phyloP scores from a whole-genome alignment of 2,113 vertebrate species.

The Mesoclemmys tuberculata region DNA sequence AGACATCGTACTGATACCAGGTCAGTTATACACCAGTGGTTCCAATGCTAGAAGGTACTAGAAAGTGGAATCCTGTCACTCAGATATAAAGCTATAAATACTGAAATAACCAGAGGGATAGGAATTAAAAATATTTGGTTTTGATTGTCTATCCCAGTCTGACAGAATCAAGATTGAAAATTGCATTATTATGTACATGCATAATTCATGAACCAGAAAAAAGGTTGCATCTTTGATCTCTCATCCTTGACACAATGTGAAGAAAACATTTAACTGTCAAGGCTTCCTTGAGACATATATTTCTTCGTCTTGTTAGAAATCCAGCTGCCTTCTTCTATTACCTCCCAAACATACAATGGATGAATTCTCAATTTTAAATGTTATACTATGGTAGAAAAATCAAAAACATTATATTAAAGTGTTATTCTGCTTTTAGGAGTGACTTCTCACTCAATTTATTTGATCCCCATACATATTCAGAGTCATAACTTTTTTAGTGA shows the following conservation, averaged over 20 bases:
- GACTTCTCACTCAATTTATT: slow-evolving; percentile 24
- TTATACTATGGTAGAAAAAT: neutral
- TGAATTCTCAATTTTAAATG: neutral
- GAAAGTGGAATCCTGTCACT: neutral
- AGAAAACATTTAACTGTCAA: neutral
- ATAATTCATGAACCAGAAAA: slow-evolving; percentile 13
- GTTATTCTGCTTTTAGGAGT: slow-evolving; percentile 8
- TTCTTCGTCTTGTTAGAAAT: neutral
- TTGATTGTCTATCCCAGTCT: neutral
- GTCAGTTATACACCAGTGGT: neutral
- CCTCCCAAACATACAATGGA: neutral
- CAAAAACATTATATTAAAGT: neutral
- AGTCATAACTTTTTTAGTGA: slow-evolving; percentile 5
- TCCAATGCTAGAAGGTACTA: neutral
- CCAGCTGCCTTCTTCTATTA: neutral
- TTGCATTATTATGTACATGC: neutral
- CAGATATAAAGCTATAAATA: neutral
- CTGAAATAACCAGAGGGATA: neutral
- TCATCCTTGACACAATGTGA: neutral
- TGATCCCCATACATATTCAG: neutral
- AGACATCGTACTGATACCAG: neutral
- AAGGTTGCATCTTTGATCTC: neutral
- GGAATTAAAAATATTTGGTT: neutral
- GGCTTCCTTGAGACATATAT: neutral
- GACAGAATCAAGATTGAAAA: slow-evolving; percentile 11